Conservation (phyloP, 2,797 vertebrate species). For the Jordanella pulchra region DNA sequence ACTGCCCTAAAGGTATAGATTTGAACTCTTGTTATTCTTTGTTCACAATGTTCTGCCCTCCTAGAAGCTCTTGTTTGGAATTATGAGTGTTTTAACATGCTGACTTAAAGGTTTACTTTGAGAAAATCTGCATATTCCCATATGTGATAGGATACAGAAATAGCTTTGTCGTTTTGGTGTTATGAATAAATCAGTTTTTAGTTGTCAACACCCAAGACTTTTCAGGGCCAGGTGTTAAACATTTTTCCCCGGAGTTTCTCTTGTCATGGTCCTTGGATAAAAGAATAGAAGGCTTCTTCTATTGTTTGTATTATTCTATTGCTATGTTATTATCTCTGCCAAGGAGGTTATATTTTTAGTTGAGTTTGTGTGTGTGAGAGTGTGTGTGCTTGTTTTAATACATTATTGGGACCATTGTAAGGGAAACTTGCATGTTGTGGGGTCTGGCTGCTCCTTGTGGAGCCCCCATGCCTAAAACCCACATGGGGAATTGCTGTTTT, state of each 20-base stretch:
- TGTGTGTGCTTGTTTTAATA: too few species aligned
- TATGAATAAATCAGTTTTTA: not conserved
- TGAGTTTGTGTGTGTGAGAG: too few species aligned
- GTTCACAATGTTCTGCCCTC: slow-evolving; percentile 30
- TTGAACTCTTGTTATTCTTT: slow-evolving; percentile 54
- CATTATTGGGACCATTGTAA: too few species aligned
- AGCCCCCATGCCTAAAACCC: too few species aligned
- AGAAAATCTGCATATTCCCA: slow-evolving; percentile 4
- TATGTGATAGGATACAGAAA: not conserved
- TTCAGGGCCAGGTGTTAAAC: not conserved
- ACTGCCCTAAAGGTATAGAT: slow-evolving; percentile 59
- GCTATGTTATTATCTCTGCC: too few species aligned
- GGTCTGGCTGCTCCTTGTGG: too few species aligned
- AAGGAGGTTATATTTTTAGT: too few species aligned
- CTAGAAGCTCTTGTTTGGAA: slow-evolving; percentile 38
- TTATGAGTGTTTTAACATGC: slow-evolving; percentile 26
- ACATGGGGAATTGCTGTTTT: too few species aligned
- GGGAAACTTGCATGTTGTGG: too few species aligned
- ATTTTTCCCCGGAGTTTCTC: not conserved
- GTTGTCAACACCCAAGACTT: not conserved
- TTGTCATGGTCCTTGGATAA: too few species aligned
- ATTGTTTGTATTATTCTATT: too few species aligned
- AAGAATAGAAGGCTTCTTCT: too few species aligned
- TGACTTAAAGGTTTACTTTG: slow-evolving; percentile 13
- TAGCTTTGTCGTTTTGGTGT: slow-evolving; percentile 4